Evolutionary conservation across 2,888 invertebrate species (phyloP), one percentile per base, ranked within the genome.

Genomic region (Melinaea marsaeus): DNA sequence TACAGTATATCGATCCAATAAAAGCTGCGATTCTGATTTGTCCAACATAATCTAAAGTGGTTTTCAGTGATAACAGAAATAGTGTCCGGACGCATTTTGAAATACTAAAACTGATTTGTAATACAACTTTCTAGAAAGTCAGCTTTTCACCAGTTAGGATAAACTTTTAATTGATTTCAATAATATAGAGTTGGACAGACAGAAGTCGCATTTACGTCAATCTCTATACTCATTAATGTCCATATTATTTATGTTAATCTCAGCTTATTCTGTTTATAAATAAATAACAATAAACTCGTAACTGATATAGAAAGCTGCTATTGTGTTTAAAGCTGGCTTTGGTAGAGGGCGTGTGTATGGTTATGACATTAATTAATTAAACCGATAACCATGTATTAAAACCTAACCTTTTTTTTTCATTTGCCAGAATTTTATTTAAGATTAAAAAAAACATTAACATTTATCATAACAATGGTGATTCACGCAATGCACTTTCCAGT

Each of bases 11-110:
- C 13, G 48, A n/a, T 51, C 7, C 51, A 51, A 51, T 32, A 51
- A 51, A 51, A 32, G 48, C 51, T 51, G 51, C 32, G 51, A 51
- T 51, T 51, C 51, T 51, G 32, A 22, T 51, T 60, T 77, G 74
- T 73, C 76, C 76, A 75, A 72, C 66, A 63, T 76, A 77, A 85
- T 83, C 83, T 87, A 78, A 75, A 86, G 84, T 83, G 83, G 72
- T 70, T 79, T 81, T 83, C 85, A 86, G 83, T 59, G 85, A 86
- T 86, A 86, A 77, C 75, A 71, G 51, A 32, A 51, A 22, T 51
- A 11, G 4, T 6, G 22, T 32, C n/a, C 32, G 32, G 77, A 75
- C 76, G 73, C 74, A 71, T 75, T 22, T 79, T 79, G 78, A 75
- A 79, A 74, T 76, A 71, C 72, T 69, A 75, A 76, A 77, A 76